Evolutionary conservation across 2,888 invertebrate genomes (phyloP).

Genomic region (Coleophora flavipennella): DNA sequence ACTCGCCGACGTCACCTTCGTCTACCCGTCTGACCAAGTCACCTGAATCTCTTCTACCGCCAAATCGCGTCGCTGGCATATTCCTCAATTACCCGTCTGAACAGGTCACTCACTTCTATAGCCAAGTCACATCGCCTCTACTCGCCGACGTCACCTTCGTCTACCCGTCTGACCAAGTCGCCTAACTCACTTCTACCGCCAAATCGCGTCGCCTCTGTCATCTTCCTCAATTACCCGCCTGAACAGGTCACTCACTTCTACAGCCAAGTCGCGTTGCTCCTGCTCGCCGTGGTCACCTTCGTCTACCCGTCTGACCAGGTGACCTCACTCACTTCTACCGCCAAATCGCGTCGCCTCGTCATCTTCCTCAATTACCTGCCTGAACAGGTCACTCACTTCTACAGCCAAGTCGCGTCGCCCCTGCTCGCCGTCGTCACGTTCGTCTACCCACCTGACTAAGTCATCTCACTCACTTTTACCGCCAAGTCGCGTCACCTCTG

Average conservation of each 20-base stretch:
- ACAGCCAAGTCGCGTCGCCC: slow-evolving; percentile 72
- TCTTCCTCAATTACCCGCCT: slow-evolving; percentile 30
- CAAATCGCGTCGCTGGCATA: too few relatives aligned
- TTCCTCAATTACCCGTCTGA: slow-evolving; percentile 30
- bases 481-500: too few relatives aligned
- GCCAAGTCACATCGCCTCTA: slow-evolving; percentile 77
- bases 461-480: not conserved
- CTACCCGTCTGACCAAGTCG: slow-evolving; percentile 38
- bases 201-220: not conserved
- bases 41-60: not conserved
- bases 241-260: slow-evolving; percentile 74
- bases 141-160: slow-evolving; percentile 76
- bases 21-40: slow-evolving; percentile 43
- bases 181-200: not conserved
- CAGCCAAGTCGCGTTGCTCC: slow-evolving; percentile 69
- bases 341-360: too few relatives aligned
- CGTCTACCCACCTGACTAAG: slow-evolving; percentile 45
- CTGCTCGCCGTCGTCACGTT: slow-evolving; percentile 69
- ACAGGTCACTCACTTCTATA: slow-evolving; percentile 64
- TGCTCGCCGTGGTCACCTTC: slow-evolving; percentile 69
- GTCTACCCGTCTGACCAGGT: slow-evolving; percentile 46
- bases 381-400: slow-evolving; percentile 52
- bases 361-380: too few relatives aligned
- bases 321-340: not conserved
- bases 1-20: slow-evolving; percentile 70